Conservation (phyloP, 2,797 vertebrate genomes). For the Acanthornis magna region DNA sequence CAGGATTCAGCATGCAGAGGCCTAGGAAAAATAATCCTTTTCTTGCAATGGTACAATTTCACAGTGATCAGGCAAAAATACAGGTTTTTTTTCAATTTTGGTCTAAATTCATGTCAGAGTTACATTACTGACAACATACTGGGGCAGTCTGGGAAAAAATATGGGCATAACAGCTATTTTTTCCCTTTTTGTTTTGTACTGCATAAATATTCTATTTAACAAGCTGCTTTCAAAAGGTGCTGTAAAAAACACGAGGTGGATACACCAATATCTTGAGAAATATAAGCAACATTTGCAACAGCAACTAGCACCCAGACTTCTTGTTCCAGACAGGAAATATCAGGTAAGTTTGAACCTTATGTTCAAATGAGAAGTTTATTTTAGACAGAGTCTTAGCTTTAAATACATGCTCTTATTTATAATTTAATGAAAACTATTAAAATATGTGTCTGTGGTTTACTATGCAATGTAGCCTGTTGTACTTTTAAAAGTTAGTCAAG, state of each 20-base stretch:
- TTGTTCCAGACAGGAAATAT: background rate
- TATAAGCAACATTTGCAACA: background rate
- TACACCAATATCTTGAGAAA: background rate
- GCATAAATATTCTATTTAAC: background rate
- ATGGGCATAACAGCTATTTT: background rate
- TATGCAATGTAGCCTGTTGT: background rate
- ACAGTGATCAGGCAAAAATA: background rate
- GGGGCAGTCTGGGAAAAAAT: background rate
- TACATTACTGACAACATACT: background rate
- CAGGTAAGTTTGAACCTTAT: background rate
- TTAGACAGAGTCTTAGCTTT: background rate
- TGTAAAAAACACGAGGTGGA: background rate
- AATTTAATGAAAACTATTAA: background rate
- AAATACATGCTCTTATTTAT: background rate
- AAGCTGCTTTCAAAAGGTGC: background rate
- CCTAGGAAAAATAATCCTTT: background rate
- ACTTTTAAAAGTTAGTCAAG: background rate
- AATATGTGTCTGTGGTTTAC: background rate
- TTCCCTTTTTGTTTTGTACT: background rate
- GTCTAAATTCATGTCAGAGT: background rate
- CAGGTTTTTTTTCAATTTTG: background rate
- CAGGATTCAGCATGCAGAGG: background rate
- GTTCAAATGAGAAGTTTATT: background rate
- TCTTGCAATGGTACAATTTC: background rate
- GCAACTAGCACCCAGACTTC: background rate